A percentile compares a stretch with the other conserved stretches of the same genome.
phyloP scores from a whole-genome alignment of 2,888 invertebrate genomes.

The Cosmopolites sordidus region DNA sequence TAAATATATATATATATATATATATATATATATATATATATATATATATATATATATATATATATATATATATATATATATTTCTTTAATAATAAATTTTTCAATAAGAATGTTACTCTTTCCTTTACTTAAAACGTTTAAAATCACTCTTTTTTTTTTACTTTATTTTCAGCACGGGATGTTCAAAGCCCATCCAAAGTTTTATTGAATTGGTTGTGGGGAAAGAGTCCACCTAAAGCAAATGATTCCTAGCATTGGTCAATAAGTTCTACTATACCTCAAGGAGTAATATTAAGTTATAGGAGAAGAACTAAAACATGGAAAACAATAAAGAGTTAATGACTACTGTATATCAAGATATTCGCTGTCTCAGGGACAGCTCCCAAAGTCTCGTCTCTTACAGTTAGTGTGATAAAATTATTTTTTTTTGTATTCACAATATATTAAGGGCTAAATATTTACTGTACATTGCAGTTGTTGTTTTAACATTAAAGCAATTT shows the following conservation, averaged over 20 bases:
- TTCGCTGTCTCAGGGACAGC: too few species aligned
- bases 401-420: conserved; percentile 8
- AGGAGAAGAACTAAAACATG: not conserved
- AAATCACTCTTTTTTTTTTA: too few species aligned
- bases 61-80: too few species aligned
- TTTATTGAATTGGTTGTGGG: conserved; percentile 77
- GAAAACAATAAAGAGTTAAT: too few species aligned
- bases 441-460: conserved; percentile 6
- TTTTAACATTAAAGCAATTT: conserved; percentile 7
- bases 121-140: not conserved
- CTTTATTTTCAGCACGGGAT: conserved; percentile 62
- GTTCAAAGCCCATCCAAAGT: conserved; percentile 76
- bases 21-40: too few species aligned
- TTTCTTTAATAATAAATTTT: too few species aligned
- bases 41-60: too few species aligned
- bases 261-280: not conserved
- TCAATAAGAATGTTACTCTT: conserved; percentile 2
- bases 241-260: conserved; percentile 38
- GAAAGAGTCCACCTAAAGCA: conserved; percentile 67
- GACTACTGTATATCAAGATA: too few species aligned
- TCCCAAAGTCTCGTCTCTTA: conserved; percentile 6
- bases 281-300: not conserved
- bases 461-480: conserved; percentile 11
- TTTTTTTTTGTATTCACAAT: conserved; percentile 6
- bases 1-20: too few species aligned